Base-by-base conservation (phyloP, 2,113 vertebrate species). In the Cromileptes altivelis region DNA sequence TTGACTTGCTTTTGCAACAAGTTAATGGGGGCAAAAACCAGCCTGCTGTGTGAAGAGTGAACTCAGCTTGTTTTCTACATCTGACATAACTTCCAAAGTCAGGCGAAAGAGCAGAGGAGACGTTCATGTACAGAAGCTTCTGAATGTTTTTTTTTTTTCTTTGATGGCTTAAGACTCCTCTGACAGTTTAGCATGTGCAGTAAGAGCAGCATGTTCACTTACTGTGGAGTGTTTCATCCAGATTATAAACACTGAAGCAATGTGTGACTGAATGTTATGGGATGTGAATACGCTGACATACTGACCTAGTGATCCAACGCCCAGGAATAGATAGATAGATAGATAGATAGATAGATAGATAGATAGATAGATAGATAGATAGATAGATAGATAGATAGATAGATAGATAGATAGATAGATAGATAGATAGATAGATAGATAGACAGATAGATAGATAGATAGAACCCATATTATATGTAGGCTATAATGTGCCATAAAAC, bases 261-360 rank as follows among this genome's bases (percentile, higher is more conserved):
- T 23, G 62, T 70, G 53, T 27, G 23, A 50, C 49, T 62, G 49
- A 49, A 47, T 23, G 57, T 49, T 19, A 62, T 47, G 25, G 50
- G 64, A 75, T 71, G 68, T 55, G 68, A 81, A 75, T 56, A 75
- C 21, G 0, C 60, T 71, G 78, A 72, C 78, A 76, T 23, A 62
- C 53, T 81, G 78, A 81, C 84, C 67, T 19, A n/a, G 30, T 30
- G 37, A 67, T 30, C 15, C 50, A 8, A 56, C 14, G 18, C 10
- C 25, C 15, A 23, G 23, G 14, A 62, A 33, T 19, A 49, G 27
- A 27, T 2, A 27, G 27, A 27, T 27, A 27, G 27, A 27, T 27
- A 27, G 27, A 27, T 27, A 27, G 27, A 40, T 4, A 68, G 47
- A 52, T n/a, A n/a, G n/a, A n/a, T n/a, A n/a, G n/a, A n/a, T n/a